These are phyloP conservation scores for Clostera curtula DNA, from an alignment of 2,888 invertebrate genomes.

Conservation along the genomic window DNA sequence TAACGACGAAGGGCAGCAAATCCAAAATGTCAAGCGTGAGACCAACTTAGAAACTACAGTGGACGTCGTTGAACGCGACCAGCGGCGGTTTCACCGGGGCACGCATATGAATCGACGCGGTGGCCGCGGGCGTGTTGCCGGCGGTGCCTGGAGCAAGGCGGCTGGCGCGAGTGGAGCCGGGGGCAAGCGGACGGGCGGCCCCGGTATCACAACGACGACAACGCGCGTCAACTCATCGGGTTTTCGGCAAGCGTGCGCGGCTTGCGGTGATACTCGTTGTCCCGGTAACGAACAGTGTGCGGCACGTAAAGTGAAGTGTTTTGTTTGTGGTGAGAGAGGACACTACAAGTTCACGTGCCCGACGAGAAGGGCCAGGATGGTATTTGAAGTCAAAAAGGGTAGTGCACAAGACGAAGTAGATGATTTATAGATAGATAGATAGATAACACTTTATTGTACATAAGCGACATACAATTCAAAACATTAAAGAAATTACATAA, in stretches of 20 bases:
- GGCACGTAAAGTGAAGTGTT: conserved; percentile 1
- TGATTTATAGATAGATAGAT: too few relatives aligned
- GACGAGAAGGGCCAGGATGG: background rate
- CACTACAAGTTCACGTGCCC: background rate
- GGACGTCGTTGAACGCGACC: background rate
- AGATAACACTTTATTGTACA: too few relatives aligned
- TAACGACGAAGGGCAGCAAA: conserved; percentile 3
- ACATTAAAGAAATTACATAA: too few relatives aligned
- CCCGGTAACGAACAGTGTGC: conserved; percentile 1
- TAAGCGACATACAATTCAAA: too few relatives aligned
- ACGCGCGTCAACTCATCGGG: conserved; percentile 1
- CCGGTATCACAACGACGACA: conserved; percentile 3
- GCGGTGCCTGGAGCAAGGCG: background rate
- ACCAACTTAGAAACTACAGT: background rate
- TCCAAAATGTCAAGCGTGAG: background rate
- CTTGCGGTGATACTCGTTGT: background rate
- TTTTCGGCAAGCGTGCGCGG: conserved; percentile 1
- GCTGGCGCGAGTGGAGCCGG: conserved; percentile 1
- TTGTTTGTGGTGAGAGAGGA: background rate
- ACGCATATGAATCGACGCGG: background rate
- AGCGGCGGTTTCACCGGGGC: background rate
- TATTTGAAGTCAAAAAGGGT: too few relatives aligned
- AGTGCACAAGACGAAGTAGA: background rate
- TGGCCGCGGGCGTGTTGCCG: background rate
- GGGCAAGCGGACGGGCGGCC: conserved; percentile 2